A percentile compares a stretch with the other conserved stretches of the same genome.
Conservation (phyloP, 37 sponge, comb jelly and placozoan genomes). For the Crambe crambe region DNA sequence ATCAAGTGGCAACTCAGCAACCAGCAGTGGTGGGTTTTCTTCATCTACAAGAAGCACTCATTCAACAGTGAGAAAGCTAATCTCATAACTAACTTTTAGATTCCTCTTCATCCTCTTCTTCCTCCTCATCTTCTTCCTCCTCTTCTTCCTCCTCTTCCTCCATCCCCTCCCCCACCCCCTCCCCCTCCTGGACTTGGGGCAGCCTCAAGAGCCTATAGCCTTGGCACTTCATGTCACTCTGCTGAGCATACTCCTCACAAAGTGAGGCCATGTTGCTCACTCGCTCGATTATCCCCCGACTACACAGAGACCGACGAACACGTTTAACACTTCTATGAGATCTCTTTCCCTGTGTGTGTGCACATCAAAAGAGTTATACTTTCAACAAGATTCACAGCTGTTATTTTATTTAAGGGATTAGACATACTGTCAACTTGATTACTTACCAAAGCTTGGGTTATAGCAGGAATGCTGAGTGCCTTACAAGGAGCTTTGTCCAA, state of each 20-base stretch:
- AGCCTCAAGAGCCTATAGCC: slow-evolving; percentile 19
- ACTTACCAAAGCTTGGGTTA: not conserved
- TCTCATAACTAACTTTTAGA: not conserved
- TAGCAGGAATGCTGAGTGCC: slow-evolving; percentile 3
- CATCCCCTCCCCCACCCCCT: slow-evolving; percentile 15
- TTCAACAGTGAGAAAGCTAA: too few relatives aligned
- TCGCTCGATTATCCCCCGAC: not conserved
- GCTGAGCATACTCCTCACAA: slow-evolving; percentile 12
- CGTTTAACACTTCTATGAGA: not conserved
- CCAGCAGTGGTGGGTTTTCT: slow-evolving; percentile 9
- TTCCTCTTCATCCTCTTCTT: slow-evolving; percentile 3
- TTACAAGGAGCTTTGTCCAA: slow-evolving; percentile 32
- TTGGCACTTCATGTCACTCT: not conserved
- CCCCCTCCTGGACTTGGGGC: not conserved
- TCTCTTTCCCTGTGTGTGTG: too few relatives aligned
- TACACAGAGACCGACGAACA: not conserved
- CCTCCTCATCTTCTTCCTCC: slow-evolving; percentile 22
- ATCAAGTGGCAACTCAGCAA: slow-evolving; percentile 54
- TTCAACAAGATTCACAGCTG: too few relatives aligned
- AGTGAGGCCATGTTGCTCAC: not conserved
- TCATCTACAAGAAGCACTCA: too few relatives aligned
- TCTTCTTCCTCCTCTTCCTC: slow-evolving; percentile 37
- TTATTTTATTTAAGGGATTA: too few relatives aligned
- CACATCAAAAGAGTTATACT: too few relatives aligned
- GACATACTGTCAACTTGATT: too few relatives aligned